A percentile compares a stretch with the other conserved stretches of the same genome.
These are phyloP conservation scores for Drosophila tristis DNA, from an alignment of 1,140 invertebrate genomes.

Conservation along the genomic window DNA sequence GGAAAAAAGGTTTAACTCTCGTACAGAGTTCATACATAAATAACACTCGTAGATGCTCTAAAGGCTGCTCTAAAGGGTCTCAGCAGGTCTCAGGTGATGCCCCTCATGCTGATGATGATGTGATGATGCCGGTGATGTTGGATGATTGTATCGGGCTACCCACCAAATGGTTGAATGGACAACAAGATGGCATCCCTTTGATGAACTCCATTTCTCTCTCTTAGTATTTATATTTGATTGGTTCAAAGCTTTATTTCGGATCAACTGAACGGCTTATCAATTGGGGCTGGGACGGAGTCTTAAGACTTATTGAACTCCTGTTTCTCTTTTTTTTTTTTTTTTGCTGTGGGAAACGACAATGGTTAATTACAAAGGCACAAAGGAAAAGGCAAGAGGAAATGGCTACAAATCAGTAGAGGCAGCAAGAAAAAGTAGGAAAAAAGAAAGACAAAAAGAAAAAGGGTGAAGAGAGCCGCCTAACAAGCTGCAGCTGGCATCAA, in stretches of 20 bases:
- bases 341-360: constrained; percentile 28
- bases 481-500: constrained; percentile 66
- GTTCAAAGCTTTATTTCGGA: no score
- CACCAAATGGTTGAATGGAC: no score
- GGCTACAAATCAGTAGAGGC: constrained; percentile 10
- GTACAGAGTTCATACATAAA: constrained; percentile 66
- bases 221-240: no score
- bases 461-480: constrained; percentile 30
- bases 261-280: no score
- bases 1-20: constrained; percentile 42
- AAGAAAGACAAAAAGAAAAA: constrained; percentile 1
- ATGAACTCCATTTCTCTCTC: no score
- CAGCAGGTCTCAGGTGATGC: neutral
- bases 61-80: constrained; percentile 20
- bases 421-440: constrained; percentile 14
- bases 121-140: constrained; percentile 9
- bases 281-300: no score
- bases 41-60: constrained; percentile 15
- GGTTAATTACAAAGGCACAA: constrained; percentile 8
- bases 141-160: constrained; percentile 1
- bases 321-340: no score
- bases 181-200: no score
- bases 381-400: neutral
- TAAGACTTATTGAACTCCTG: constrained; percentile 16
- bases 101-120: constrained; percentile 30